A percentile compares a stretch with the other conserved stretches of the same genome.
Conservation (phyloP, 1,140 invertebrate species). For the Microplitis mediator region DNA sequence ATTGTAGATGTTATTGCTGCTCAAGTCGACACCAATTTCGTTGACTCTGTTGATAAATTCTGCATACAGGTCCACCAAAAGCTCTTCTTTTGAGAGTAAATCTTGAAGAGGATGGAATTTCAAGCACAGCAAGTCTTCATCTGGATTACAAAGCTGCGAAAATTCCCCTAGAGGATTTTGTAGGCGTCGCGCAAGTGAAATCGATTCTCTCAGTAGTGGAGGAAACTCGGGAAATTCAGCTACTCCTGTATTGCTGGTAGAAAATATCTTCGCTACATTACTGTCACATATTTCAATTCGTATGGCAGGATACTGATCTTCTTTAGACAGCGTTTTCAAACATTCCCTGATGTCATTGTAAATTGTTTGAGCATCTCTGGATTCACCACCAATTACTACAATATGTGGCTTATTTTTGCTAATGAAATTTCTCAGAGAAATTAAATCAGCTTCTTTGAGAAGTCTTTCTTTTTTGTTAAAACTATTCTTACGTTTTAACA, state of each 20-base stretch:
- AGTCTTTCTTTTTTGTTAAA: conserved; percentile 74
- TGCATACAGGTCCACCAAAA: conserved; percentile 82
- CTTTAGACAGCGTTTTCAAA: conserved; percentile 76
- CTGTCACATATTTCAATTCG: conserved; percentile 93
- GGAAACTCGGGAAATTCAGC: conserved; percentile 93
- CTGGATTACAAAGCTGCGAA: conserved; percentile 90
- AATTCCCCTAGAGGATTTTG: conserved; percentile 97
- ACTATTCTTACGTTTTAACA: conserved; percentile 82
- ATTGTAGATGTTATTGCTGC: conserved; percentile 85
- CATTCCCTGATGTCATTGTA: conserved; percentile 84
- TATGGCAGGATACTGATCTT: conserved; percentile 87
- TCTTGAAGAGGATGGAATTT: conserved; percentile 80
- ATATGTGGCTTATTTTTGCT: conserved; percentile 91
- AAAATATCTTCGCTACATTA: conserved; percentile 87
- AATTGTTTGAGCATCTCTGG: conserved; percentile 84
- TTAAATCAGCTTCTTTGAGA: conserved; percentile 81
- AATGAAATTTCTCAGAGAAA: conserved; percentile 85
- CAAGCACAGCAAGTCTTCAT: conserved; percentile 95
- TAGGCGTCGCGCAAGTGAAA: conserved; percentile 88
- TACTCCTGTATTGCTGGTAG: conserved; percentile 86
- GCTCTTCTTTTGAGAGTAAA: conserved; percentile 82
- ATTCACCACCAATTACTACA: conserved; percentile 89
- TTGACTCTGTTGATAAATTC: conserved; percentile 95
- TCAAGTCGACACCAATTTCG: conserved; percentile 99
- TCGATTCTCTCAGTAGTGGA: conserved; percentile 82